These are phyloP conservation scores for Xiphophorus hellerii DNA, from an alignment of 2,113 vertebrate species.

Conservation along the genomic window DNA sequence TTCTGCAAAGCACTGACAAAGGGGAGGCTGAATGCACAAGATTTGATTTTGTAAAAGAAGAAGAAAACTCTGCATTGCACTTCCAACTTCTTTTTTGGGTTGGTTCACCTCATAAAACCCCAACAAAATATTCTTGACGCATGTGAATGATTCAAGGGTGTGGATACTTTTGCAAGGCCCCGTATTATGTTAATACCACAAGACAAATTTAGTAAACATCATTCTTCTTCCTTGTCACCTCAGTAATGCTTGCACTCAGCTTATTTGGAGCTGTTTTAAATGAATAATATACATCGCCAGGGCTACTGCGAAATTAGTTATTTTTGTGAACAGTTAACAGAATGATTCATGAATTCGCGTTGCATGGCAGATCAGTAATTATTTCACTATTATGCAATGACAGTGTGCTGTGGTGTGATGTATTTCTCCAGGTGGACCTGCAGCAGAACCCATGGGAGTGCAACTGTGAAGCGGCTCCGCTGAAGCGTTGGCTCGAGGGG, in stretches of 20 bases:
- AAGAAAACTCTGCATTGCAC: neutral
- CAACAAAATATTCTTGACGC: neutral
- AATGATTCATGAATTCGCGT: conserved; percentile 43
- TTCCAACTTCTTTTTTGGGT: neutral
- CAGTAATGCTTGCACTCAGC: conserved; percentile 1
- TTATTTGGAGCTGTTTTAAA: conserved; percentile 31
- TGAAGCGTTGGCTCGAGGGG: conserved; percentile 97
- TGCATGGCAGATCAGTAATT: conserved; percentile 39
- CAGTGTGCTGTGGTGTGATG: conserved; percentile 41
- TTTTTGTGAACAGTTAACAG: conserved; percentile 27
- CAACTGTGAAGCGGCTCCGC: conserved; percentile 90
- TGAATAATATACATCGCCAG: neutral
- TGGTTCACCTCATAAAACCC: neutral
- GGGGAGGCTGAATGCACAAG: neutral
- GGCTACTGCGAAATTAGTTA: conserved; percentile 9
- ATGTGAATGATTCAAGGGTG: neutral
- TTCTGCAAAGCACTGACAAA: neutral
- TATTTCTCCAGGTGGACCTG: conserved; percentile 90
- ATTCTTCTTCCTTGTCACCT: conserved; percentile 53
- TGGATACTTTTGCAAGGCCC: neutral
- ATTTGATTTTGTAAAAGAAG: neutral
- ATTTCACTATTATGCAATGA: conserved; percentile 37
- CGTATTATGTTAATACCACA: conserved; percentile 43
- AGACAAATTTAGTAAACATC: conserved; percentile 47
- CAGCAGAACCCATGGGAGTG: conserved; percentile 98